Percentiles rank a stretch among this genome's conserved stretches.
These are phyloP conservation scores for Drosophila crucigera DNA, from an alignment of 2,888 invertebrate species.

Conservation along the genomic window DNA sequence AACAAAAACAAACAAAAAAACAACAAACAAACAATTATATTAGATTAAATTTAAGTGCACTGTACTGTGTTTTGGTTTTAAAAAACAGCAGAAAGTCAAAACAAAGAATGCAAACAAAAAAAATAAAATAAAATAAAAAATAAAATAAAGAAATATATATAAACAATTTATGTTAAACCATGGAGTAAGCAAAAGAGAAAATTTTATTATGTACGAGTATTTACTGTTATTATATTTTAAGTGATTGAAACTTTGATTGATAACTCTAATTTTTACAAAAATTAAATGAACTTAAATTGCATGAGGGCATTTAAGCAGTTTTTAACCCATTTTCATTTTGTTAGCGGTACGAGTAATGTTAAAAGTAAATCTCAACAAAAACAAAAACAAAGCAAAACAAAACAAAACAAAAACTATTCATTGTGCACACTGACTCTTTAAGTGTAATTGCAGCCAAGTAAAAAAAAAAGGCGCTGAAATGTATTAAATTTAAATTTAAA, in stretches of 20 bases:
- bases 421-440: slow-evolving; percentile 45
- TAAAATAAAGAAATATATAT: slow-evolving; percentile 17
- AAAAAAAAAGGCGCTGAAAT: slow-evolving; percentile 45
- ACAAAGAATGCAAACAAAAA: slow-evolving; percentile 36
- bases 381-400: slow-evolving; percentile 2
- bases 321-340: slow-evolving; percentile 67
- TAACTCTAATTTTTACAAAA: slow-evolving; percentile 57
- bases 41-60: slow-evolving; percentile 68
- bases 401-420: slow-evolving; percentile 20
- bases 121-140: slow-evolving; percentile 12
- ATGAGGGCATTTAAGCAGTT: slow-evolving; percentile 57
- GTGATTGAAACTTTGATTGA: slow-evolving; percentile 60
- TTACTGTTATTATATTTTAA: slow-evolving; percentile 80
- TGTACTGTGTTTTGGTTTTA: slow-evolving; percentile 80
- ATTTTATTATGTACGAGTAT: slow-evolving; percentile 72
- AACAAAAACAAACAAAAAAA: slow-evolving; percentile 22
- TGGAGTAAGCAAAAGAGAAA: slow-evolving; percentile 59
- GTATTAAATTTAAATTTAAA: slow-evolving; percentile 68
- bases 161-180: slow-evolving; percentile 48
- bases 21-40: slow-evolving; percentile 14
- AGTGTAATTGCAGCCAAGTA: slow-evolving; percentile 56
- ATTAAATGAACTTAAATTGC: slow-evolving; percentile 45
- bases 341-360: slow-evolving; percentile 50
- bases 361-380: slow-evolving; percentile 38
- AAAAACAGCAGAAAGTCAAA: slow-evolving; percentile 52